Base-by-base conservation (phyloP, 2,888 invertebrate species). In the Idaea biselata region DNA sequence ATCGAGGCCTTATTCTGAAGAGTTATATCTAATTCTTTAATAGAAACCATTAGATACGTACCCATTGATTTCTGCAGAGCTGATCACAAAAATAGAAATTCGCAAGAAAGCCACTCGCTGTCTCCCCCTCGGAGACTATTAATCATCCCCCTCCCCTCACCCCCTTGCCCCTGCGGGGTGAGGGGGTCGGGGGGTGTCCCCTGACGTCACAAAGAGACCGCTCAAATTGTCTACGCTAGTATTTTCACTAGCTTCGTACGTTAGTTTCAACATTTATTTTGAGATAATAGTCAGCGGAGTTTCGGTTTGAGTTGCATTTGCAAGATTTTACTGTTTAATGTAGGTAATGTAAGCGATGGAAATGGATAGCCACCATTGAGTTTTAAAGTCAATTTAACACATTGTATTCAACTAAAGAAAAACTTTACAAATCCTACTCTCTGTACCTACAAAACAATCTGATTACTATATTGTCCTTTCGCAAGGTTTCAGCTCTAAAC, bases 111-210 rank as follows among this genome's bases (percentile, higher is more conserved):
- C 72, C 77, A 72, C 75, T 74, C 63, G 63, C 70, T 67, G 72
- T 64, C 73, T 76, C 74, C 71, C 70, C 69, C 75, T 71, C 65
- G 67, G 68, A 74, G 78, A 79, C 82, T 80, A 86, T 86, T 84
- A 86, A 85, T 85, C 86, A 86, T 83, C 72, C 82, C 84, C 81
- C 76, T 68, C 44, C 69, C 63, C 70, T 57, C 62, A 18, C 65
- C 62, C 63, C 67, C 69, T 61, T 60, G 32, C 62, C 64, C 70
- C 70, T 63, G 14, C 69, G 18, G 16, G 55, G 55, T 16, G 55
- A 55, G 55, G 16, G 55, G 55, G 56, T 14, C 18, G 18, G 44
- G 44, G 44, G 44, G 44, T 57, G 16, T 25, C 60, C 70, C 68
- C 71, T 70, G 73, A 76, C 78, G 78, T 79, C 75, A 77, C 76